Conservation (phyloP, 2,797 vertebrate genomes). For the Liparis tanakae region DNA sequence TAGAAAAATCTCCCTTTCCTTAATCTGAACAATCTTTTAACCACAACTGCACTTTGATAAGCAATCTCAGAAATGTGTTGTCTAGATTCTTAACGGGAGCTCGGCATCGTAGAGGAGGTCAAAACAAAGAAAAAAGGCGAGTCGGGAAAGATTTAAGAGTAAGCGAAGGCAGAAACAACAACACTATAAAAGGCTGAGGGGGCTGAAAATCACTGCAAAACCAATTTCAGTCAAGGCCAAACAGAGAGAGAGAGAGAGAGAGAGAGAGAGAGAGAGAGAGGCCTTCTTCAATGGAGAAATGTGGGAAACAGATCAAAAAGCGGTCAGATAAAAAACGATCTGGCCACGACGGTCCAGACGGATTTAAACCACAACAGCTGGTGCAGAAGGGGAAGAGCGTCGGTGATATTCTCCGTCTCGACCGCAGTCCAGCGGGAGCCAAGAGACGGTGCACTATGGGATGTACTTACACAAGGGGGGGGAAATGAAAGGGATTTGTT, state of each 20-base stretch:
- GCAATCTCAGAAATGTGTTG: slow-evolving; percentile 37
- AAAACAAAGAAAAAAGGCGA: slow-evolving; percentile 35
- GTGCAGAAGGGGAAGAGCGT: slow-evolving; percentile 65
- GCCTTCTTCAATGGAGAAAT: slow-evolving; percentile 58
- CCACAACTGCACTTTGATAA: slow-evolving; percentile 29
- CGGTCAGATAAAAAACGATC: slow-evolving; percentile 71
- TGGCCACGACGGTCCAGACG: slow-evolving; percentile 58
- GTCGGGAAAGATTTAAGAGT: slow-evolving; percentile 17
- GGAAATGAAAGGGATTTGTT: slow-evolving; percentile 38
- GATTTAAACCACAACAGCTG: slow-evolving; percentile 81
- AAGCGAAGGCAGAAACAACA: slow-evolving; percentile 35
- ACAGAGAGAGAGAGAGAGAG: slow-evolving; percentile 7
- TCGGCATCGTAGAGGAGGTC: slow-evolving; percentile 44
- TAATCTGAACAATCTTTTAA: slow-evolving; percentile 37
- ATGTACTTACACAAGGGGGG: slow-evolving; percentile 47
- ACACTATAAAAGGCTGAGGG: background rate
- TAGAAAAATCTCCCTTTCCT: slow-evolving; percentile 5
- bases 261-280: slow-evolving; percentile 28
- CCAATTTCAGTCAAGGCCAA: slow-evolving; percentile 61
- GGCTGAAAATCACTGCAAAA: slow-evolving; percentile 56
- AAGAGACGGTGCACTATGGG: slow-evolving; percentile 49
- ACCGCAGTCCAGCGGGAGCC: slow-evolving; percentile 62
- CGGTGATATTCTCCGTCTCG: slow-evolving; percentile 57
- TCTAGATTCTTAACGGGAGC: slow-evolving; percentile 51
- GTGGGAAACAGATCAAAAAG: slow-evolving; percentile 64